phyloP scores from a whole-genome alignment of 92 coral and sea anemone genomes.

The Blastomussa wellsi region DNA sequence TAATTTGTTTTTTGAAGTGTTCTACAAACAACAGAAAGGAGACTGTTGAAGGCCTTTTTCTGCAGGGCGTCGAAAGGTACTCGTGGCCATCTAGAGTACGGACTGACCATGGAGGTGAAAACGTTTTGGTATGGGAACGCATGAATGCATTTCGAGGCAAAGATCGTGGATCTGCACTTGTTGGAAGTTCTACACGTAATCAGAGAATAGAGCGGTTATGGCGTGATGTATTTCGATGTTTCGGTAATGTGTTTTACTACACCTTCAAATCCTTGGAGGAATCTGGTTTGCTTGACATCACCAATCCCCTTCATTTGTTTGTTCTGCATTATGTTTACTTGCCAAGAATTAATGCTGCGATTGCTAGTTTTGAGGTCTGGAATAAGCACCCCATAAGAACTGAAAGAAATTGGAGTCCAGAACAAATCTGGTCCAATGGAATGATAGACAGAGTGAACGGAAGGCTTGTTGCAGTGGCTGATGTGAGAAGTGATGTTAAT shows the following conservation, averaged over 20 bases:
- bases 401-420: constrained; percentile 72
- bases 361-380: constrained; percentile 61
- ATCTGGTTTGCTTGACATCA: constrained; percentile 52
- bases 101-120: too few species aligned
- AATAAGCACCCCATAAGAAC: constrained; percentile 76
- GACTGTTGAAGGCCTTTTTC: constrained; percentile 57
- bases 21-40: constrained; percentile 61
- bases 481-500: constrained; percentile 62
- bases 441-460: constrained; percentile 71
- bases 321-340: constrained; percentile 60
- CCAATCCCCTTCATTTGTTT: constrained; percentile 55
- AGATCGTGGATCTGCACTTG: constrained; percentile 51
- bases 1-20: constrained; percentile 60
- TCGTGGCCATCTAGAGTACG: constrained; percentile 61
- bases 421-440: constrained; percentile 74
- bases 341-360: constrained; percentile 65
- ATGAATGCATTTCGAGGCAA: constrained; percentile 50
- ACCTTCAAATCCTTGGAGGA: constrained; percentile 60
- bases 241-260: constrained; percentile 65
- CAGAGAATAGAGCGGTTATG: too few species aligned
- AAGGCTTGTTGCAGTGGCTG: constrained; percentile 70
- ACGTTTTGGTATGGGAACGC: too few species aligned
- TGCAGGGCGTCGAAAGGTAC: constrained; percentile 41
- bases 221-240: constrained; percentile 69
- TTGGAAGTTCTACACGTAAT: constrained; percentile 60